phyloP scores from a whole-genome alignment of 64 coral and sea anemone species.

The Actinia equina region DNA sequence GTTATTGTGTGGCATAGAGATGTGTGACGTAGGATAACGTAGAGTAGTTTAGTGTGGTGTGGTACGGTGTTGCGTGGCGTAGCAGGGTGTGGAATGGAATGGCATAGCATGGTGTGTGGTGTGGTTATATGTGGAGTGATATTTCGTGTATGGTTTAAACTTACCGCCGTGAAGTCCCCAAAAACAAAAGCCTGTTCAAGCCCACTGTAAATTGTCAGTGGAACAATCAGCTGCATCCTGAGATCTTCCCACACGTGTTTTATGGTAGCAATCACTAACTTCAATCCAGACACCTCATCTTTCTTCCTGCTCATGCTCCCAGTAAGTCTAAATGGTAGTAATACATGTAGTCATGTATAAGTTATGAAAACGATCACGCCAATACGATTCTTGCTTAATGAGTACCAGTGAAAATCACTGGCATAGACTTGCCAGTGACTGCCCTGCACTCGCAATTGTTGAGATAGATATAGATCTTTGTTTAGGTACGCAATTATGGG shows the following conservation, averaged over 20 bases:
- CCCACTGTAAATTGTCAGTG: constrained; percentile 66
- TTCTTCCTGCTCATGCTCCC: constrained; percentile 21
- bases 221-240: constrained; percentile 41
- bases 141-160: neutral
- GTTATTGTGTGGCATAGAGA: no score
- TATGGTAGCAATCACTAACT: constrained; percentile 39
- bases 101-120: no score
- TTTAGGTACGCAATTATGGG: no score
- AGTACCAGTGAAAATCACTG: no score
- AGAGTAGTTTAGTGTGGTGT: neutral
- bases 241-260: constrained; percentile 34
- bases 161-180: constrained; percentile 61
- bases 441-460: no score
- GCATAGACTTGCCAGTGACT: no score
- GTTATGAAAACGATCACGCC: no score
- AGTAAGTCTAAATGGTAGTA: neutral
- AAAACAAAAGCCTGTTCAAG: constrained; percentile 67
- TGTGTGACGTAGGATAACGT: neutral
- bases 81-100: neutral
- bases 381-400: no score
- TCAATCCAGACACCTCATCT: constrained; percentile 12
- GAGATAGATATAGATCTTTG: no score
- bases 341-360: no score
- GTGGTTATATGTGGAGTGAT: no score
- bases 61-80: neutral